A percentile compares a stretch with the other conserved stretches of the same genome.
Conservation (phyloP, 1,140 invertebrate genomes). For the Drosophila rufa region DNA sequence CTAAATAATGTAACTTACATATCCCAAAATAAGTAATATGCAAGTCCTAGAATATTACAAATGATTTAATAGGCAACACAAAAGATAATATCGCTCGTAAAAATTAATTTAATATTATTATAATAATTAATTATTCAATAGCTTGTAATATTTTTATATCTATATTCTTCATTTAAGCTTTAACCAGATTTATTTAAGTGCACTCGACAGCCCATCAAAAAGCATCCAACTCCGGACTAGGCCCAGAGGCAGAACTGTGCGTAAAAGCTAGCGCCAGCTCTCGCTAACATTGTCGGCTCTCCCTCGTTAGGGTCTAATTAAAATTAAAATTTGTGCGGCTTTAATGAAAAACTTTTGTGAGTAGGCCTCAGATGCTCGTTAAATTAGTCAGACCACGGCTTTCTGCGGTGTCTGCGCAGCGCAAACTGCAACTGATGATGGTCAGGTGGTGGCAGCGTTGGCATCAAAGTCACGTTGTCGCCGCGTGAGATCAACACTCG, state of each 20-base stretch:
- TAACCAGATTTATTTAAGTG: not conserved
- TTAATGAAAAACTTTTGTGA: slow-evolving; percentile 74
- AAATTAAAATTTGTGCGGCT: slow-evolving; percentile 76
- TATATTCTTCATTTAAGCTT: too few species aligned
- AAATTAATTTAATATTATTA: too few species aligned
- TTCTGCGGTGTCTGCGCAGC: slow-evolving; percentile 16
- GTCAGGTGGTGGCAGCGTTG: slow-evolving; percentile 29
- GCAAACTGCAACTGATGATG: slow-evolving; percentile 10
- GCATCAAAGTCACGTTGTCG: slow-evolving; percentile 64
- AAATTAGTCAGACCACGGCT: slow-evolving; percentile 49
- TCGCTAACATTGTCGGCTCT: slow-evolving; percentile 20
- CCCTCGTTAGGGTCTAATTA: slow-evolving; percentile 76
- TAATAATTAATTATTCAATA: too few species aligned
- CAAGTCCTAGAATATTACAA: not conserved
- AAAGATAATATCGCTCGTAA: too few species aligned
- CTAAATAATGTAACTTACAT: not conserved
- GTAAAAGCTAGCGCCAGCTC: slow-evolving; percentile 14
- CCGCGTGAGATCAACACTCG: slow-evolving; percentile 63
- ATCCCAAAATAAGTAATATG: not conserved
- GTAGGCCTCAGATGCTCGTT: slow-evolving; percentile 56
- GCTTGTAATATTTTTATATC: not conserved
- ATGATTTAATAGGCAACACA: too few species aligned
- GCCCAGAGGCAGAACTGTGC: slow-evolving; percentile 24
- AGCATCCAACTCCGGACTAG: slow-evolving; percentile 17
- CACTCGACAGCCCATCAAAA: slow-evolving; percentile 16